Evolutionary conservation across 1,140 invertebrate species (phyloP).

Genomic region (Laodelphax striatellus): DNA sequence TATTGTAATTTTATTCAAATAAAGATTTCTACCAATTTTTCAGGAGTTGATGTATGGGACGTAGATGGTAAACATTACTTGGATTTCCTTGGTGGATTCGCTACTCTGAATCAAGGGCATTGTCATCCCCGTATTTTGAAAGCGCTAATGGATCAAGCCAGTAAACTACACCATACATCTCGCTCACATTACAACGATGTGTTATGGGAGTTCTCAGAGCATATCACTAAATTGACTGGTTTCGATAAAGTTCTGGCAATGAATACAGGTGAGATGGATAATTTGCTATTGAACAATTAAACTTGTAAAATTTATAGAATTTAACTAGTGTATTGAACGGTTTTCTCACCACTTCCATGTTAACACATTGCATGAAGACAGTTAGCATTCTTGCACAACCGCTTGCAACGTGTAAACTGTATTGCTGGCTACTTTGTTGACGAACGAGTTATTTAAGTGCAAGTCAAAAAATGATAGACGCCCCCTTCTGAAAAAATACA

Average conservation of each 20-base stretch:
- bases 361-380: too few relatives aligned
- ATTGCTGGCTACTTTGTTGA: too few relatives aligned
- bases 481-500: too few relatives aligned
- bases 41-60: slow-evolving; percentile 65
- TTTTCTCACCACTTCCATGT: too few relatives aligned
- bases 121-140: slow-evolving; percentile 63
- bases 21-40: neutral
- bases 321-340: too few relatives aligned
- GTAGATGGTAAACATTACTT: slow-evolving; percentile 63
- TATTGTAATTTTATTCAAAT: too few relatives aligned
- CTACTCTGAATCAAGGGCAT: slow-evolving; percentile 72
- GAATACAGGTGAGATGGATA: slow-evolving; percentile 52
- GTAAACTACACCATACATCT: slow-evolving; percentile 57
- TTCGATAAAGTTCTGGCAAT: slow-evolving; percentile 71
- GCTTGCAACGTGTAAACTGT: too few relatives aligned
- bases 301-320: too few relatives aligned
- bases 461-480: too few relatives aligned
- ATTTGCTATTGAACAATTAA: too few relatives aligned
- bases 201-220: slow-evolving; percentile 63
- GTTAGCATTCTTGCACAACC: too few relatives aligned
- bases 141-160: slow-evolving; percentile 43
- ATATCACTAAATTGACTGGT: slow-evolving; percentile 52
- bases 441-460: too few relatives aligned
- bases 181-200: slow-evolving; percentile 62
- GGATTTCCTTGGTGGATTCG: slow-evolving; percentile 69